These are phyloP conservation scores for Rhineura floridana DNA, from an alignment of 2,113 vertebrate species.

Conservation along the genomic window DNA sequence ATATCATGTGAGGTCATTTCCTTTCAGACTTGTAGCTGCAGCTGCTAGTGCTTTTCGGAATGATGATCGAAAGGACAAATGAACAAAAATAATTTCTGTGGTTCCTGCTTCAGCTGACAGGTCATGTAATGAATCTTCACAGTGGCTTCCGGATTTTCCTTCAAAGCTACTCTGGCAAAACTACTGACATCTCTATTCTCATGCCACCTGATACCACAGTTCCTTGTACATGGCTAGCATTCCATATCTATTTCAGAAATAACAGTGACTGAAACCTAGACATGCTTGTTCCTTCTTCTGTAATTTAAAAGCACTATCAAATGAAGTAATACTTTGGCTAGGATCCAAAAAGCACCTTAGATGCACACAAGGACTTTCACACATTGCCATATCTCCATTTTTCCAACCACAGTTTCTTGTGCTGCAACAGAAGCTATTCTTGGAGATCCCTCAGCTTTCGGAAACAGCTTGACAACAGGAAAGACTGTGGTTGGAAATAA, in stretches of 20 bases:
- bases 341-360: neutral
- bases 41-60: slow-evolving; percentile 32
- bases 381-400: neutral
- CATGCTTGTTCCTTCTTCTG: neutral
- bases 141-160: slow-evolving; percentile 27
- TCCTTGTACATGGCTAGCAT: slow-evolving; percentile 12
- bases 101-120: neutral
- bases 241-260: slow-evolving; percentile 15
- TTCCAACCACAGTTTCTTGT: neutral
- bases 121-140: slow-evolving; percentile 19
- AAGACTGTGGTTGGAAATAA: neutral
- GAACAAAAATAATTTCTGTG: slow-evolving; percentile 48
- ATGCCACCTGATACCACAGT: neutral
- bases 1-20: neutral
- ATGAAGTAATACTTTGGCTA: neutral
- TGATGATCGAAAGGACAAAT: slow-evolving; percentile 41
- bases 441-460: neutral
- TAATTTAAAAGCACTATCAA: neutral
- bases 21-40: slow-evolving; percentile 38
- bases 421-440: neutral
- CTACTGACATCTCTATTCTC: slow-evolving; percentile 3
- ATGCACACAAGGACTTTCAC: neutral
- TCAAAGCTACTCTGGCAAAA: slow-evolving; percentile 16
- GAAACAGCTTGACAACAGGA: neutral
- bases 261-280: neutral